Evolutionary conservation across 2,113 vertebrate genomes (phyloP), one percentile per base, ranked within the genome.

Genomic region (Dipodomys stephensi): DNA sequence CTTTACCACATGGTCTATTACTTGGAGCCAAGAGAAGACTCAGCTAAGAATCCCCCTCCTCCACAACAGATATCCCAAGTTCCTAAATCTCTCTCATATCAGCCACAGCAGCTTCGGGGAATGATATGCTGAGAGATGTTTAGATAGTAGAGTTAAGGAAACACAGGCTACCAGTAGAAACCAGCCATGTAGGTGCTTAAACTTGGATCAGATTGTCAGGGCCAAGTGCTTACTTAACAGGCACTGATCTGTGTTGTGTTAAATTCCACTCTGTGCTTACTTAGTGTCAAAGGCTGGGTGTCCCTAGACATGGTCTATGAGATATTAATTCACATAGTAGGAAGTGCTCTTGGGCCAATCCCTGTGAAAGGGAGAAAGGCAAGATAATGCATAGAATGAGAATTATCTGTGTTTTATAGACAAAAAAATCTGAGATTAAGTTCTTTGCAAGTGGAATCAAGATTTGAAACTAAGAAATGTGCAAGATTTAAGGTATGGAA

Each of bases 1-100:
- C 20, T 92, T 96, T 94, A 92, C 88, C 83, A 93, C 82, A 93
- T 79, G 5, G 18, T 23, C 44, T 62, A 57, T 68, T 64, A 71
- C 86, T 73, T 27, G 0, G 60, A 92, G 39, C 60, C 57, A 0
- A 30, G 62, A 25, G 68, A 88, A 76, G 35, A 9, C 27, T 92
- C 64, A 30, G 53, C 78, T 90, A 71, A 90, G 65, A 93, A 65
- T 6, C 49, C 6, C 16, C 16, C 25, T 90, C 73, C 65, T 88
- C 74, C 69, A 69, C 88, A 93, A 11, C 23, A 53, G 49, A 11
- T 53, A 94, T 90, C 94, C 74, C 85, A 85, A 68, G 86, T 44
- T 88, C 44, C 69, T 80, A 96, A 92, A 90, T 92, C 65, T 94
- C 78, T 74, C 46, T 76, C 62, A 30, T 19, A 60, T 46, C 27